Conservation (phyloP, 1,140 invertebrate genomes). For the Acromyrmex heyeri region DNA sequence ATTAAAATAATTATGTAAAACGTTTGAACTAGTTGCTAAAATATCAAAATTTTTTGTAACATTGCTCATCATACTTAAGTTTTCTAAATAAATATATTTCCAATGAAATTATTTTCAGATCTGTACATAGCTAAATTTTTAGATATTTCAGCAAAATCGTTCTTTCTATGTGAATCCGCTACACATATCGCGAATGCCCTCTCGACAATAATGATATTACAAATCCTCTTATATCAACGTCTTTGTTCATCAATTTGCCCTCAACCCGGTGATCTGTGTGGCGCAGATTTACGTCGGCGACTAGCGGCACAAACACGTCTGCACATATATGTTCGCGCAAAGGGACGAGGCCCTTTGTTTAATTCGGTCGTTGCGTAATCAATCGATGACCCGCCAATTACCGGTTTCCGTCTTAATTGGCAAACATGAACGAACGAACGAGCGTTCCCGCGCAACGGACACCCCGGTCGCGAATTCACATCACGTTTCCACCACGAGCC, state of each 20-base stretch:
- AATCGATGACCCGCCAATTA: slow-evolving; percentile 76
- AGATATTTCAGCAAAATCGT: too few relatives aligned
- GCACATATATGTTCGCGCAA: slow-evolving; percentile 8
- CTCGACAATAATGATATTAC: slow-evolving; percentile 18
- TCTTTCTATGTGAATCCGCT: not conserved
- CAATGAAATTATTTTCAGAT: too few relatives aligned
- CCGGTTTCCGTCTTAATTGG: slow-evolving; percentile 72
- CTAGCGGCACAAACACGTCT: slow-evolving; percentile 33
- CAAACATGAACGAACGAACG: slow-evolving; percentile 68
- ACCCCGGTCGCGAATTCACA: slow-evolving; percentile 43
- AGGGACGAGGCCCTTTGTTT: slow-evolving; percentile 69
- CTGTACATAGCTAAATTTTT: too few relatives aligned
- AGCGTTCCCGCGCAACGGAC: not conserved
- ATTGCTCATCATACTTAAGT: too few relatives aligned
- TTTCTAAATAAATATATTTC: too few relatives aligned
- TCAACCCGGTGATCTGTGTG: slow-evolving; percentile 34
- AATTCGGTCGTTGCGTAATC: slow-evolving; percentile 70
- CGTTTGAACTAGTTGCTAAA: too few relatives aligned
- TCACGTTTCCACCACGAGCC: slow-evolving; percentile 57
- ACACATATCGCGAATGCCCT: too few relatives aligned
- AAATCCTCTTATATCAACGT: not conserved
- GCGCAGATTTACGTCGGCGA: slow-evolving; percentile 47
- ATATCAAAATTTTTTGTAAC: too few relatives aligned
- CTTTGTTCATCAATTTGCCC: slow-evolving; percentile 21
- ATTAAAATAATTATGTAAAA: too few relatives aligned